Percentiles rank a stretch among this genome's conserved stretches.
These are phyloP conservation scores for Trypoxylon attenuatum DNA, from an alignment of 2,888 invertebrate species.

Conservation along the genomic window DNA sequence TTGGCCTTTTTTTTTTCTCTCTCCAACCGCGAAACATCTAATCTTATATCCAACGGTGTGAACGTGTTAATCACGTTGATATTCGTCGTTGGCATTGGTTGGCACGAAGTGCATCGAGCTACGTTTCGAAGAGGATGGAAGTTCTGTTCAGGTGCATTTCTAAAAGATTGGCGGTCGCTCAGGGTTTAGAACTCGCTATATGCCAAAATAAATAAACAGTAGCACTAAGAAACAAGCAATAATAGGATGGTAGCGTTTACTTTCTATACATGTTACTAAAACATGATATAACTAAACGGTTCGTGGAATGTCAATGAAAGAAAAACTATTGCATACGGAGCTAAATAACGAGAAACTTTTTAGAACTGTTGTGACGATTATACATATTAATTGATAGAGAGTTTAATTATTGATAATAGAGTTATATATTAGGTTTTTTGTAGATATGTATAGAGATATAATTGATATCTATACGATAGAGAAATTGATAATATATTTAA, in stretches of 20 bases:
- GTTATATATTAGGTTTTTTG: conserved; percentile 72
- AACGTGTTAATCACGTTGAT: too few species aligned
- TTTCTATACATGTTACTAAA: conserved; percentile 46
- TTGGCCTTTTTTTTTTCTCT: conserved; percentile 8
- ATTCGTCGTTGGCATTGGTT: too few species aligned
- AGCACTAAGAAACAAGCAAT: conserved; percentile 72
- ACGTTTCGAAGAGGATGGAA: not conserved
- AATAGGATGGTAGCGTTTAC: conserved; percentile 61
- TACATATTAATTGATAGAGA: conserved; percentile 72
- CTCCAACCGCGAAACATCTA: not conserved
- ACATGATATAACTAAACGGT: conserved; percentile 36
- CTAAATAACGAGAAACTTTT: conserved; percentile 59
- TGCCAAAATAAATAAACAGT: conserved; percentile 71
- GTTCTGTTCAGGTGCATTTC: conserved; percentile 50
- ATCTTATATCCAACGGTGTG: not conserved
- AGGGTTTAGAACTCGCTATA: conserved; percentile 68
- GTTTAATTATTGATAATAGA: conserved; percentile 72
- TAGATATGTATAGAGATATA: conserved; percentile 73
- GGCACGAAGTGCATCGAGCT: not conserved
- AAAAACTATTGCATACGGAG: conserved; percentile 50
- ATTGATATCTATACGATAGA: conserved; percentile 68
- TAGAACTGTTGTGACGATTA: conserved; percentile 67
- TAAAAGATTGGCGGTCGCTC: conserved; percentile 61
- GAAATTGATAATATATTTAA: conserved; percentile 68
- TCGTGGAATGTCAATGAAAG: conserved; percentile 47